Percentiles rank a stretch among this genome's conserved stretches.
phyloP scores from a whole-genome alignment of 2,888 invertebrate genomes.

The Luperina nickerlii region DNA sequence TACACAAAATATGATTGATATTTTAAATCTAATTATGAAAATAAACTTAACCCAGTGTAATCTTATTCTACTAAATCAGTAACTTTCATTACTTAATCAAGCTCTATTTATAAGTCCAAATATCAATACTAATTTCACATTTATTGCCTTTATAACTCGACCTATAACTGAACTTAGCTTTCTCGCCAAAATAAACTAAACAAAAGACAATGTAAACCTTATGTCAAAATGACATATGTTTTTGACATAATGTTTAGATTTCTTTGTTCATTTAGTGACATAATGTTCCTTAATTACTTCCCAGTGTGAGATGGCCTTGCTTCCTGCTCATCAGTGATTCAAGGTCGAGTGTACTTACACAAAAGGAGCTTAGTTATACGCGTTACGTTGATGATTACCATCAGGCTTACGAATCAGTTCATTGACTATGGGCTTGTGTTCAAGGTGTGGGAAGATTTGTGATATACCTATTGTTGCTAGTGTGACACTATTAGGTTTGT shows the following conservation, averaged over 20 bases:
- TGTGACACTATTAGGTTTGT: conserved; percentile 28
- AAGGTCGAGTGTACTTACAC: conserved; percentile 57
- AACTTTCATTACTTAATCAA: not conserved
- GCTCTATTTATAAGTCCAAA: not conserved
- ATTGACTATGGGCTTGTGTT: conserved; percentile 42
- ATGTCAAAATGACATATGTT: conserved; percentile 34
- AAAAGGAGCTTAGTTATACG: conserved; percentile 56
- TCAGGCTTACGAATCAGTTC: conserved; percentile 56
- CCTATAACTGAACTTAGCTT: not conserved
- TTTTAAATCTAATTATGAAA: too few relatives aligned
- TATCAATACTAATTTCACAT: not conserved
- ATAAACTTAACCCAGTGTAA: not conserved
- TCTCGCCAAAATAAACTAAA: not conserved
- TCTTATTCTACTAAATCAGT: not conserved
- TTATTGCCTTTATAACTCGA: not conserved
- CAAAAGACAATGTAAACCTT: conserved; percentile 1
- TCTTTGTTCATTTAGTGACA: conserved; percentile 22
- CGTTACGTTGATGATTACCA: conserved; percentile 51
- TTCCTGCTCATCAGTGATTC: conserved; percentile 65
- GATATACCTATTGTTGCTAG: conserved; percentile 8
- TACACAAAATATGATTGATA: not conserved
- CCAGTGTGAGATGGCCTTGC: conserved; percentile 53
- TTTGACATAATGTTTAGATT: conserved; percentile 18
- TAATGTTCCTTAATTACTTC: conserved; percentile 64
- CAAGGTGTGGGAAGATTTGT: conserved; percentile 56